Conservation (phyloP, 2,797 vertebrate genomes). For the Numenius phaeopus region DNA sequence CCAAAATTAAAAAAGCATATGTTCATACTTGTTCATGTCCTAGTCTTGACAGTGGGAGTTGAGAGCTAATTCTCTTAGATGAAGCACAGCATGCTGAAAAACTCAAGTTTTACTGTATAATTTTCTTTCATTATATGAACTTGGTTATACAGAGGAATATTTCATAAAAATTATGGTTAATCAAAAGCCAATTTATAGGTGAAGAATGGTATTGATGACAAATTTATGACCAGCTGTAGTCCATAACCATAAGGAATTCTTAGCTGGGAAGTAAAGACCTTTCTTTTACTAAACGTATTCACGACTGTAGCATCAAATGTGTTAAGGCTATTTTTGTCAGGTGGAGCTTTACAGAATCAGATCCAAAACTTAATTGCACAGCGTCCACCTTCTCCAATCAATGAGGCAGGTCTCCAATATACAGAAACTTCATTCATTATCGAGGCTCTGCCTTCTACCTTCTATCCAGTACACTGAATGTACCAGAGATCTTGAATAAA, state of each 20-base stretch:
- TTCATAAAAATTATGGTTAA: background rate
- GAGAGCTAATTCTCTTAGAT: background rate
- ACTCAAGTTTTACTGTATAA: background rate
- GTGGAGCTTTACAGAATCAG: background rate
- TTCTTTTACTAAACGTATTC: background rate
- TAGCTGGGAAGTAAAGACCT: background rate
- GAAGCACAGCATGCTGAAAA: background rate
- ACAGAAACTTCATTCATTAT: background rate
- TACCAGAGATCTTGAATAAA: background rate
- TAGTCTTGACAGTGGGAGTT: background rate
- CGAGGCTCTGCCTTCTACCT: background rate
- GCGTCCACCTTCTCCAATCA: background rate
- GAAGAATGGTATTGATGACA: background rate
- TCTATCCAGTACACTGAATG: background rate
- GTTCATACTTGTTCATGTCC: background rate
- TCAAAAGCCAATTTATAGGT: background rate
- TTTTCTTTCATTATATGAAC: background rate
- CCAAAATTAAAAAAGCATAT: background rate
- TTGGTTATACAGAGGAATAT: background rate
- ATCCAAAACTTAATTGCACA: background rate
- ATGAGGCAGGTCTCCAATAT: background rate
- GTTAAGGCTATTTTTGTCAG: background rate
- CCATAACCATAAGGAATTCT: background rate
- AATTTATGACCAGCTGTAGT: background rate
- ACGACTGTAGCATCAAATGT: background rate